Evolutionary conservation across 2,113 vertebrate genomes (phyloP), one percentile per base, ranked within the genome.

Genomic region (Sitta europaea): DNA sequence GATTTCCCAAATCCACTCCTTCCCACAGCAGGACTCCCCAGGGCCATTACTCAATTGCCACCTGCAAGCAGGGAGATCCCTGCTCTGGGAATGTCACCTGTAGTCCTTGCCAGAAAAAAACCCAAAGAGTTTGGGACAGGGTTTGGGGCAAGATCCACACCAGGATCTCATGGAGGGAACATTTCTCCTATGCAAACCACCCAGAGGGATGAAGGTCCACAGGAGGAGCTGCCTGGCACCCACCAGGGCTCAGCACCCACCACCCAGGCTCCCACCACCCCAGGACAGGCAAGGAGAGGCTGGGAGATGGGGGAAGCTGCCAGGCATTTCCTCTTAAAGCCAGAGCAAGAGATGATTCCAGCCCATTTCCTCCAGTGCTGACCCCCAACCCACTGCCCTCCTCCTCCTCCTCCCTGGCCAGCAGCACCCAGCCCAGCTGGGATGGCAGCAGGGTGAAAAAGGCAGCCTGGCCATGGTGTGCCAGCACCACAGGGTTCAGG

Each of bases 41-140:
- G 0, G 0, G 53, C 31, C 45, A 53, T 62, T 6, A 12, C 3
- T 4, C 5, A 2, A 3, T 5, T 7, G 1, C 28, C 3, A 3
- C n/a, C 48, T 33, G 59, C 67, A 16, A 25, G 38, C 42, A 31
- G 35, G 54, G 67, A 68, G 9, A 62, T 9, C 38, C 25, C 14
- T 12, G n/a, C 6, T 51, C 2, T 4, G 40, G 51, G 11, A 36
- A 23, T 25, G 57, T 36, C 14, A 4, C 4, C 28, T 19, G 14
- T 9, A 4, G 6, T 54, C 63, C 57, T 9, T 22, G 47, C 21
- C 13, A 9, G 28, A 48, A 78, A 77, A 45, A 12, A 86, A 6
- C 5, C 14, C 53, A 14, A 42, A 75, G 43, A 62, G 51, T 47
- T 10, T 47, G 54, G 45, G 54, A 10, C 2, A 12, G 57, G 50